Evolutionary conservation across 2,797 vertebrate genomes (phyloP), one percentile per base, ranked within the genome.

Genomic region (Falco naumanni): DNA sequence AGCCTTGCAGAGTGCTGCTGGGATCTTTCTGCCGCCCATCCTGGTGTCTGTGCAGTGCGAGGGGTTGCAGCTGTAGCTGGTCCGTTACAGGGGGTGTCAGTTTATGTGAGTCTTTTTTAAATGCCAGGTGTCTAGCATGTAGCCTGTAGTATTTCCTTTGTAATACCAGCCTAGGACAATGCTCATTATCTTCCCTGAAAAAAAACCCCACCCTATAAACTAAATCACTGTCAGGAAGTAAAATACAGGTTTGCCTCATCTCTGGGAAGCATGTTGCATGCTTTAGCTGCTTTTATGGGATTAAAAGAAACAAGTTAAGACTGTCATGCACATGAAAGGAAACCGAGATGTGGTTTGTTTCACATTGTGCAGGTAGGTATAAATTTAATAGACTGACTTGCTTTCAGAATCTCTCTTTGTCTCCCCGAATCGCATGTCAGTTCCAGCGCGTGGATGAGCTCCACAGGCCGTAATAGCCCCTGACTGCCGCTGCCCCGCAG

Each of bases 281-380:
- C 94, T 95, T 95, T 96, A 93, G 77, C 95, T 95, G 92, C 96
- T 96, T 96, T 94, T 93, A 96, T 88, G 81, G 89, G 95, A 96
- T 97, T 97, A 96, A 95, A 97, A 95, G 93, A 92, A 97, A 95
- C 94, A 94, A 96, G 96, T 96, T 96, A 96, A 95, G 95, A 95
- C 80, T 95, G 94, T 94, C 90, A 92, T 93, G 89, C 80, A 90
- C 93, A 93, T 94, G 94, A 97, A 97, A 96, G 93, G 92, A 94
- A 94, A 84, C 87, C 2, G 56, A 97, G 95, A 94, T 85, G 92
- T 70, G 92, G 94, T 96, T 97, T 96, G 93, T 93, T 97, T 97
- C 90, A 76, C 93, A 85, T 96, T 96, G 97, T 93, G 94, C 96
- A 96, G 95, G 94, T 96, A 91, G 91, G 95, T 96, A 96, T 95